These are phyloP conservation scores for Helicoverpa armigera DNA, from an alignment of 1,140 invertebrate genomes.

Conservation along the genomic window DNA sequence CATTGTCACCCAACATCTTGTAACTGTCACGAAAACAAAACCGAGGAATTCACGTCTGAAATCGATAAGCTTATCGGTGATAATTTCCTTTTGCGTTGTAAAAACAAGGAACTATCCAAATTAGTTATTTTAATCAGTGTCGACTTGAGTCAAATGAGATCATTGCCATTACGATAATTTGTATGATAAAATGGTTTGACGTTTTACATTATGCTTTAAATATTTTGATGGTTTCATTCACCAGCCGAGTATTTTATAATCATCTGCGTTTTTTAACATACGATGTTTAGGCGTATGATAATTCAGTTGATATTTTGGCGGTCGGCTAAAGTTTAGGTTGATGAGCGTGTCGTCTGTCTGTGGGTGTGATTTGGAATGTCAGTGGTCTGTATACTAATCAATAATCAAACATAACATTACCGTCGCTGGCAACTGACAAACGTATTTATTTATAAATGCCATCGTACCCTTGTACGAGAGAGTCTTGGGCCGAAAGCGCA, in stretches of 20 bases:
- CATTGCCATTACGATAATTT: conserved; percentile 76
- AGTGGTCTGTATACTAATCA: conserved; percentile 54
- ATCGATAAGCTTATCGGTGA: conserved; percentile 73
- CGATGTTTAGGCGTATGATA: conserved; percentile 12
- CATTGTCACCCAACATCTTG: conserved; percentile 47
- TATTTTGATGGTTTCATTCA: conserved; percentile 49
- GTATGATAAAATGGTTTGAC: conserved; percentile 57
- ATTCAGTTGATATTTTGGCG: conserved; percentile 13
- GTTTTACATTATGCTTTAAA: conserved; percentile 42
- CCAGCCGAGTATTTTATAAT: conserved; percentile 31
- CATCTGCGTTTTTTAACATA: conserved; percentile 14
- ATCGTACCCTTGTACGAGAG: conserved; percentile 81
- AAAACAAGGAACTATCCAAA: conserved; percentile 76
- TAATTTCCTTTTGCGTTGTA: conserved; percentile 80
- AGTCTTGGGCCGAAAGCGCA: conserved; percentile 83
- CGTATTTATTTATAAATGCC: conserved; percentile 83
- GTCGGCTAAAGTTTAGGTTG: not conserved
- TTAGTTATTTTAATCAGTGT: conserved; percentile 70
- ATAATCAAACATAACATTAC: conserved; percentile 62
- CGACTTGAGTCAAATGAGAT: conserved; percentile 71
- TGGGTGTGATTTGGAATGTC: conserved; percentile 45
- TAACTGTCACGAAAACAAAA: conserved; percentile 19
- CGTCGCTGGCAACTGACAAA: conserved; percentile 78
- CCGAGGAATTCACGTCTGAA: conserved; percentile 19
- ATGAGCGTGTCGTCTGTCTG: not conserved